Base-by-base conservation (phyloP, 2,888 invertebrate species). In the Dryobotodes eremita region DNA sequence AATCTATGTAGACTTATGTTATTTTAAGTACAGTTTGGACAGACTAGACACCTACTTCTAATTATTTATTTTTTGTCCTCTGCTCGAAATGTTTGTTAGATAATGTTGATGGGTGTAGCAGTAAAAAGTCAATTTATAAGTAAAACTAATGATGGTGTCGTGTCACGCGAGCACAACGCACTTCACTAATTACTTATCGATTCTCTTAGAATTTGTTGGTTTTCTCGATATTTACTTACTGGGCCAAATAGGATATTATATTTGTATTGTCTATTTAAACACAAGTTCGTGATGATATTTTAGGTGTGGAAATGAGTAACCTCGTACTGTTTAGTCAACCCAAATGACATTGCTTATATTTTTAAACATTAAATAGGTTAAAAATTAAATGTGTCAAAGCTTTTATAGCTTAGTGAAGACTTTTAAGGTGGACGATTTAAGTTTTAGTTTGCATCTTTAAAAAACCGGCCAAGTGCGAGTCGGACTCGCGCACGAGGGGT, bases 61-160 rank as follows among this genome's bases (percentile, higher is more conserved):
- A 17, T 64, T 36, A 1, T 74, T 11, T 11, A 2, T 50, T 5
- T 36, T 20, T 0, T 62, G 26, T 10, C 13, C 0, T 66, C 15
- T 61, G 20, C 23, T 64, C 23, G 36, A 85, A 80, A 77, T 77
- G 0, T 62, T 80, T 73, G 64, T 80, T 81, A 76, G 86, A 83
- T 86, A 83, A 64, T 62, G 53, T 46, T 86, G 65, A 86, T 86
- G 84, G 57, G 20, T 36, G 20, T 64, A 64, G 77, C 70, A 75
- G 75, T 86, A 83, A 79, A 84, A 86, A 77, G 50, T 53, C 70
- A 46, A 83, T 86, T 80, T 64, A 74, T 65, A 61, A 69, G 66
- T 70, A 66, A 61, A 71, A 72, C 71, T 72, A 82, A 83, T 72
- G 78, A 75, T 59, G 36, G 72, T 55, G 17, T 65, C n/a, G 3